These are phyloP conservation scores for Nezara viridula DNA, from an alignment of 2,888 invertebrate genomes.

Conservation along the genomic window DNA sequence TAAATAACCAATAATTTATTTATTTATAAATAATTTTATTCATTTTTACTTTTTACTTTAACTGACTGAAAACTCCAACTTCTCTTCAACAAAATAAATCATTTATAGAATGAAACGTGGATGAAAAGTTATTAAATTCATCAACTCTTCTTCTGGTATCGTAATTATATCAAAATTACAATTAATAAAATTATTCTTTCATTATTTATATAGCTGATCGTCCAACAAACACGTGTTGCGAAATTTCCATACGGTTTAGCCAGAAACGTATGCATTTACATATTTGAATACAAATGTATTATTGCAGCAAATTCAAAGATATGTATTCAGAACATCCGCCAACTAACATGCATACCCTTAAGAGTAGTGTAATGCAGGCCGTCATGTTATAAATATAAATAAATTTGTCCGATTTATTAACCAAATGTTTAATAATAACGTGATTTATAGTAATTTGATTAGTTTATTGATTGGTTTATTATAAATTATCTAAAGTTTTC, in stretches of 20 bases:
- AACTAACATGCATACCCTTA: background rate
- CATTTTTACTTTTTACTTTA: no score
- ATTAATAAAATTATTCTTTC: background rate
- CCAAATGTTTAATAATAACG: background rate
- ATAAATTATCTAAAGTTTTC: no score
- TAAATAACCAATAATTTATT: no score
- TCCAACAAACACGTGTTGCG: background rate
- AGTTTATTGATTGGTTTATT: no score
- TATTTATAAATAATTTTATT: no score
- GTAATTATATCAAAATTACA: no score
- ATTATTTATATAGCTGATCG: background rate
- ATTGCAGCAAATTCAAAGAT: background rate
- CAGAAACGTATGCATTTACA: conserved; percentile 18
- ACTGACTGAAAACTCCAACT: no score
- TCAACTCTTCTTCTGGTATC: no score
- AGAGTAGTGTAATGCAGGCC: background rate
- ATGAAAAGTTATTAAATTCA: no score
- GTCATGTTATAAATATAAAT: background rate
- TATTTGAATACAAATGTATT: conserved; percentile 23
- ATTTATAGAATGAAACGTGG: no score
- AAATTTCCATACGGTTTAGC: background rate
- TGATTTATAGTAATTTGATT: no score
- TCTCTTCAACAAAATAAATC: no score
- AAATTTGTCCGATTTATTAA: background rate
- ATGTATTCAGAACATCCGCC: background rate